These are phyloP conservation scores for Callochromis pleurospilus DNA, from an alignment of 2,113 vertebrate species.

Conservation along the genomic window DNA sequence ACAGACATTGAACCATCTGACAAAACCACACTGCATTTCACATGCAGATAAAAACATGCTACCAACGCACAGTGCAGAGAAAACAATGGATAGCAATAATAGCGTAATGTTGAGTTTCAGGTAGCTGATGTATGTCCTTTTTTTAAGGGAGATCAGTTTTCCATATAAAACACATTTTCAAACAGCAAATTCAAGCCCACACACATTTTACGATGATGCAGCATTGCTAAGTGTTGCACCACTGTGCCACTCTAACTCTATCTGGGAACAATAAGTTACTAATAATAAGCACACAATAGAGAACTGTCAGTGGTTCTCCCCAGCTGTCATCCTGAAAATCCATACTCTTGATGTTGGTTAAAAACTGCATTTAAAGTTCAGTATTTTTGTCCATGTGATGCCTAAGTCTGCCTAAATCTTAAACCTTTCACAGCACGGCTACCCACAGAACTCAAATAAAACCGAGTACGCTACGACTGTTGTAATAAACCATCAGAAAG, in stretches of 20 bases:
- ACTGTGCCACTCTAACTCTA: background rate
- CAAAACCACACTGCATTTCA: background rate
- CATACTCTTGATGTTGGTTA: background rate
- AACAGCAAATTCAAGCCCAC: background rate
- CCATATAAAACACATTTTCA: background rate
- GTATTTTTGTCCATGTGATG: background rate
- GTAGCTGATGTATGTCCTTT: background rate
- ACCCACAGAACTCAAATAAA: background rate
- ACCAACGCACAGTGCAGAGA: background rate
- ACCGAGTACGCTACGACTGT: fast-evolving
- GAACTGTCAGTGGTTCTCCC: background rate
- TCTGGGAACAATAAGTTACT: background rate
- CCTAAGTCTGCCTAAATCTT: background rate
- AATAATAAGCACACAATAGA: background rate
- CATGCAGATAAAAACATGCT: background rate
- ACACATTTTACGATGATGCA: background rate
- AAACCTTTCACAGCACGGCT: background rate
- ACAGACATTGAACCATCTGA: background rate
- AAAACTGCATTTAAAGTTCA: background rate
- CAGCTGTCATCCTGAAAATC: background rate
- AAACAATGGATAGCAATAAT: background rate
- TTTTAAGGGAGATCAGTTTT: background rate
- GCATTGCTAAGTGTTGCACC: background rate
- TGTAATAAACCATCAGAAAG: background rate
- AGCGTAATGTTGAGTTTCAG: background rate